Conservation (phyloP, 2,797 vertebrate genomes). For the Parotocinclus haroldoi region DNA sequence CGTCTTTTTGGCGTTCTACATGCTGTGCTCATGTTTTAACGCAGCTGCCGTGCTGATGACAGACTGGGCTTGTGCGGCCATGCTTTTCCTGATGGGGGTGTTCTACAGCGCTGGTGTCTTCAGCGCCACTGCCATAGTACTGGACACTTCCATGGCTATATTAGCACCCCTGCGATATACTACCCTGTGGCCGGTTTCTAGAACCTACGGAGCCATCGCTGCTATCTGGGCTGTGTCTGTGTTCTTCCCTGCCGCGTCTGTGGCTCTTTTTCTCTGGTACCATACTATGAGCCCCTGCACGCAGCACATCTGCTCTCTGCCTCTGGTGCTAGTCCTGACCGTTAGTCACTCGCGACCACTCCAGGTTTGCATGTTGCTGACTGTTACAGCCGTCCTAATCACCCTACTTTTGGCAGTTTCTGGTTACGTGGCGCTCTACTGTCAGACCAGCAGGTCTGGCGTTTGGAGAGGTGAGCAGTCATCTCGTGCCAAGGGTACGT, state of each 20-base stretch:
- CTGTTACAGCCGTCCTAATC: constrained; percentile 59
- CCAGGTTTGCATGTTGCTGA: constrained; percentile 68
- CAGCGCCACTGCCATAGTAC: constrained; percentile 69
- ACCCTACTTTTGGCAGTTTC: constrained; percentile 68
- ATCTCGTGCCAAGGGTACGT: constrained; percentile 73
- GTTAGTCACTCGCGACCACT: constrained; percentile 59
- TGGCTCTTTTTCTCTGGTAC: constrained; percentile 60
- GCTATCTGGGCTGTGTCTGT: constrained; percentile 62
- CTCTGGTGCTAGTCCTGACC: constrained; percentile 64
- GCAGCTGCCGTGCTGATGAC: constrained; percentile 57
- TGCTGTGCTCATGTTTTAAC: constrained; percentile 63
- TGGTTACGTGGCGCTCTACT: constrained; percentile 66
- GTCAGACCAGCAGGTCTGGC: constrained; percentile 62
- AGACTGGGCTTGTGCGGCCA: constrained; percentile 59
- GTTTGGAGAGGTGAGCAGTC: constrained; percentile 62
- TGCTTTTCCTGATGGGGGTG: constrained; percentile 65
- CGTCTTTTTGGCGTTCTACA: constrained; percentile 68
- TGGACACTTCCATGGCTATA: constrained; percentile 73
- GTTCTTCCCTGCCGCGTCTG: constrained; percentile 60
- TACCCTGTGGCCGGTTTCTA: constrained; percentile 63
- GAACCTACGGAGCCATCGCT: constrained; percentile 59
- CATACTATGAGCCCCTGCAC: constrained; percentile 52
- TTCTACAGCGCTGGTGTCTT: constrained; percentile 70
- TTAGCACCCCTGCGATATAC: constrained; percentile 69
- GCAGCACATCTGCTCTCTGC: constrained; percentile 65